phyloP scores from a whole-genome alignment of 1,140 invertebrate genomes.

The Zaprionus camerounensis region DNA sequence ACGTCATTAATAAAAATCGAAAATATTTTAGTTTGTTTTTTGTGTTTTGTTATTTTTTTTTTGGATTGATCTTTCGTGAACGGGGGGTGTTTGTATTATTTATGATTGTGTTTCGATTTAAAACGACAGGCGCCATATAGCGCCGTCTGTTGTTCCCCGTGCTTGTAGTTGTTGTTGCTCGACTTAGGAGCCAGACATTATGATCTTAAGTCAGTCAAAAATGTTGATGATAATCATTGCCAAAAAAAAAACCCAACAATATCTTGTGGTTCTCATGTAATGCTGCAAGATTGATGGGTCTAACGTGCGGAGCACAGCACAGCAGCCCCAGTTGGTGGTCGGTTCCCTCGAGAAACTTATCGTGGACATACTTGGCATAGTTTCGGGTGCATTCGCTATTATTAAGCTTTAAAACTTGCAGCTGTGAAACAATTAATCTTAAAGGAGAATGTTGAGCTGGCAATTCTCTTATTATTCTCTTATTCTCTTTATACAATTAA shows the following conservation, averaged over 20 bases:
- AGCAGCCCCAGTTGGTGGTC: slow-evolving; percentile 19
- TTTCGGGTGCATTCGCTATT: background rate
- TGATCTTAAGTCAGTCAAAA: slow-evolving; percentile 39
- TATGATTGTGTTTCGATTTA: slow-evolving; percentile 61
- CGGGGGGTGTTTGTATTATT: slow-evolving; percentile 73
- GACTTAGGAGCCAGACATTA: slow-evolving; percentile 28
- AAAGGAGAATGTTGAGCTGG: no score
- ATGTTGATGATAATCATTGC: slow-evolving; percentile 38
- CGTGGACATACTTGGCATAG: slow-evolving; percentile 5
- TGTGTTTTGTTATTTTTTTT: slow-evolving; percentile 20
- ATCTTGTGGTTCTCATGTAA: slow-evolving; percentile 36
- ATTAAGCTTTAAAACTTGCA: no score
- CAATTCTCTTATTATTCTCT: no score
- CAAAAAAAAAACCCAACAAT: slow-evolving; percentile 26
- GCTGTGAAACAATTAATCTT: no score
- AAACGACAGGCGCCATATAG: slow-evolving; percentile 63
- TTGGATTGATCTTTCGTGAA: slow-evolving; percentile 7
- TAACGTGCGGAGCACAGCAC: slow-evolving; percentile 12
- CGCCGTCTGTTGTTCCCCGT: slow-evolving; percentile 37
- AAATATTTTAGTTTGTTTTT: slow-evolving; percentile 31
- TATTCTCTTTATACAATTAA: no score
- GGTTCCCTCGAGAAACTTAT: slow-evolving; percentile 1
- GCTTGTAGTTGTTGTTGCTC: slow-evolving; percentile 13
- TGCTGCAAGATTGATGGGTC: slow-evolving; percentile 55
- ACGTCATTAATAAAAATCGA: slow-evolving; percentile 72